Conservation (phyloP, 2,888 invertebrate genomes). For the Adela reaumurella region DNA sequence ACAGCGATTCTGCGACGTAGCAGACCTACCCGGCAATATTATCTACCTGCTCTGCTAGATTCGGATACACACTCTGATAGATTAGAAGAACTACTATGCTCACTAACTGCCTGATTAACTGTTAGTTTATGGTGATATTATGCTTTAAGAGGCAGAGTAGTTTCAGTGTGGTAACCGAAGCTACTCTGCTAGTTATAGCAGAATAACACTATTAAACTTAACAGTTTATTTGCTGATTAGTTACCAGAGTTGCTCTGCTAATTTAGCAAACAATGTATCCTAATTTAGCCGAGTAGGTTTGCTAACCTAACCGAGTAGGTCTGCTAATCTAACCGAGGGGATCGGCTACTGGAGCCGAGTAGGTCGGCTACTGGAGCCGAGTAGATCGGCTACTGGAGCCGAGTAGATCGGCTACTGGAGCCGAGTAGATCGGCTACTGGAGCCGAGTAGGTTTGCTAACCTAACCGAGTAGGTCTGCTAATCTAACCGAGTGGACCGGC, state of each 20-base stretch:
- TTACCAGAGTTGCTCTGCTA: conserved; percentile 1
- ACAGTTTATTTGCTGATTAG: conserved; percentile 1
- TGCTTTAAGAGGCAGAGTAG: conserved; percentile 1
- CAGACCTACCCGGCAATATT: conserved; percentile 1
- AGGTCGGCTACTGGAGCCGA: too few species aligned
- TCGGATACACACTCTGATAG: neutral
- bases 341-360: neutral
- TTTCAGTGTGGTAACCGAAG: conserved; percentile 1
- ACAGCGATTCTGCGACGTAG: neutral
- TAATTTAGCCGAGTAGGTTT: too few species aligned
- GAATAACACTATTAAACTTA: neutral
- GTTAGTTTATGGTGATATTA: neutral
- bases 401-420: too few species aligned
- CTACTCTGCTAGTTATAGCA: conserved; percentile 1
- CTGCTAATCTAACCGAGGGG: too few species aligned
- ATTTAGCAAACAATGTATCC: neutral
- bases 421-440: too few species aligned
- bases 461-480: too few species aligned
- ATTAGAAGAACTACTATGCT: conserved; percentile 1
- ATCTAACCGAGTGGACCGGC: neutral
- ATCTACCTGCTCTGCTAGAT: conserved; percentile 1
- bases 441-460: neutral
- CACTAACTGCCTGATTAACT: neutral
- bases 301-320: too few species aligned
- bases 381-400: too few species aligned